Evolutionary conservation across 2,888 invertebrate species (phyloP).

Genomic region (Plagodis pulveraria): DNA sequence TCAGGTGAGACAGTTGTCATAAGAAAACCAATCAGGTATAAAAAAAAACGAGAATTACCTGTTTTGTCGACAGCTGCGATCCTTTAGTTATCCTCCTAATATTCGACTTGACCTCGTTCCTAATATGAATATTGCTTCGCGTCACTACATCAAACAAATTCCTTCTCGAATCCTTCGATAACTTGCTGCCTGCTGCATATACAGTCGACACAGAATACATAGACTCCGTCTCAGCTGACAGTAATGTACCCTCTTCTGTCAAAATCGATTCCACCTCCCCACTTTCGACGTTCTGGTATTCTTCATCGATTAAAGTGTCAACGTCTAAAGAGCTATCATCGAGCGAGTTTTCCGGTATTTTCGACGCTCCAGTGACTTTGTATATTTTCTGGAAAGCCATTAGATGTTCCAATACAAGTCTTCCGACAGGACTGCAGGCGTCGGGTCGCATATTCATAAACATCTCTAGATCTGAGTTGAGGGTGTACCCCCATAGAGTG

Average conservation of each 20-base stretch:
- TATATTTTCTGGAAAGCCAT: conserved; percentile 82
- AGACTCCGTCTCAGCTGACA: conserved; percentile 74
- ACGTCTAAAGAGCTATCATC: conserved; percentile 73
- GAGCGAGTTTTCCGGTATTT: conserved; percentile 61
- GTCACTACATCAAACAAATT: conserved; percentile 78
- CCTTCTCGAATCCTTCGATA: conserved; percentile 69
- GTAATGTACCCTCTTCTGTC: conserved; percentile 72
- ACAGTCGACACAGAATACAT: conserved; percentile 74
- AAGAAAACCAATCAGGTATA: not conserved
- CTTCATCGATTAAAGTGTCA: conserved; percentile 76
- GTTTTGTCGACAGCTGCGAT: conserved; percentile 77
- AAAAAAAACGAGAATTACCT: conserved; percentile 51
- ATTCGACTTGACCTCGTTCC: conserved; percentile 71
- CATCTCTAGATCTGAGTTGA: conserved; percentile 84
- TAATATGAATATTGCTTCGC: conserved; percentile 69
- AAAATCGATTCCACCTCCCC: conserved; percentile 71
- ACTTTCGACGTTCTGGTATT: conserved; percentile 76
- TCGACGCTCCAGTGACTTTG: conserved; percentile 60
- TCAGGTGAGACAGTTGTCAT: too few relatives aligned
- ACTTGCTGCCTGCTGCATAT: conserved; percentile 64
- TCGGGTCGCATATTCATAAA: conserved; percentile 85
- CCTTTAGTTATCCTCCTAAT: conserved; percentile 77
- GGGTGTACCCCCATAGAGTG: conserved; percentile 84
- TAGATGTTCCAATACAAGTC: conserved; percentile 81
- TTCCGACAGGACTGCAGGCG: conserved; percentile 83